phyloP scores from a whole-genome alignment of 1,140 invertebrate species.

The Orchesella cincta region DNA sequence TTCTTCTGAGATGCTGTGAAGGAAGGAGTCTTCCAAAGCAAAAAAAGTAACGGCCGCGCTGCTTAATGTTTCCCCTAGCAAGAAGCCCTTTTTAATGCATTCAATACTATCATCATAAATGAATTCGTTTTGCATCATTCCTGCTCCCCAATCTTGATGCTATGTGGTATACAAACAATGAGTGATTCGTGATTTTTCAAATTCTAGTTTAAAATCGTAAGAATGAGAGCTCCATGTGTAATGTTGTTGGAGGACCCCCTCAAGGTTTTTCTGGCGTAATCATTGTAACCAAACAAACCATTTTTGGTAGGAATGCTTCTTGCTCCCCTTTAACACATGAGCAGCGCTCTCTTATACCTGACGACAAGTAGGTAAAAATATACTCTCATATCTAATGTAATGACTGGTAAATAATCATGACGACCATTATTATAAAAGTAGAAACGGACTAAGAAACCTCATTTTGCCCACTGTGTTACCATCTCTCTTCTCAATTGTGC shows the following conservation, averaged over 20 bases:
- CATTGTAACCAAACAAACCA: background rate
- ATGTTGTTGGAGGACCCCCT: slow-evolving; percentile 8
- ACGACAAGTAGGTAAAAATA: too few relatives aligned
- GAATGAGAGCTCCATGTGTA: background rate
- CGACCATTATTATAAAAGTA: background rate
- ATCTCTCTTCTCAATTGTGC: background rate
- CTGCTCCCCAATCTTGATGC: background rate
- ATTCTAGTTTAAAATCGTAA: background rate
- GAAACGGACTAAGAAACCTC: background rate
- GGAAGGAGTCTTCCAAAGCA: too few relatives aligned
- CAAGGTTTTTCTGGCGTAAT: slow-evolving; percentile 14
- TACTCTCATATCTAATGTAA: too few relatives aligned
- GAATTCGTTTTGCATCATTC: background rate
- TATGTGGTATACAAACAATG: too few relatives aligned
- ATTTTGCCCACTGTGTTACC: slow-evolving; percentile 5
- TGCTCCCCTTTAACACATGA: background rate
- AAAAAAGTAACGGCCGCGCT: too few relatives aligned
- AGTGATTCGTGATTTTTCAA: background rate
- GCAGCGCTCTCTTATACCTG: too few relatives aligned
- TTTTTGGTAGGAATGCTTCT: background rate
- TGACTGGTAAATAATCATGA: background rate
- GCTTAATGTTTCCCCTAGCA: too few relatives aligned
- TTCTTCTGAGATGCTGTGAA: too few relatives aligned
- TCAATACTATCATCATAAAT: too few relatives aligned
- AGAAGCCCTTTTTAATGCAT: too few relatives aligned